Evolutionary conservation across 2,113 vertebrate species (phyloP), one percentile per base, ranked within the genome.

Genomic region (Pholis gunnellus): DNA sequence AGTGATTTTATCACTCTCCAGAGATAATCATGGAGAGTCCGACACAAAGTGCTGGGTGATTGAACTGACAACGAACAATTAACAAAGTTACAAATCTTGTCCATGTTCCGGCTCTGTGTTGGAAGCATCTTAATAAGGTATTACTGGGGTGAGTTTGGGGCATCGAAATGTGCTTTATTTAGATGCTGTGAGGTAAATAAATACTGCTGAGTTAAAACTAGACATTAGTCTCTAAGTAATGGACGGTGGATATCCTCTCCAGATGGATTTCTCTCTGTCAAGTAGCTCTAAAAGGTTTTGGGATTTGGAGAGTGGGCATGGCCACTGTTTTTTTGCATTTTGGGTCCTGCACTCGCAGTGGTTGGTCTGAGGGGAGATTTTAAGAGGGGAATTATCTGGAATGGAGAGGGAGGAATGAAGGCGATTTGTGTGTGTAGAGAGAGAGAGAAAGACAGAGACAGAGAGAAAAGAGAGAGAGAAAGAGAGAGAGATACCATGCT

Each of bases 1-100:
- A 94, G 94, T 93, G 94, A 94, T 94, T 94, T 94, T 92, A 93
- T 92, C 92, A 88, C 94, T 91, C 94, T 93, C 89, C 91, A 92
- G 88, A 93, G 94, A 92, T 90, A 92, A 93, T 91, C 90, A 83
- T 76, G 69, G 83, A 89, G 89, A 87, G 91, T 92, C 88, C 54
- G 75, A 86, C 88, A 91, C 89, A 91, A 91, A 93, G 91, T 91
- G 89, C 75, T 54, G 83, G 90, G 87, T 87, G 87, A 82, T 87
- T 88, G 90, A 88, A 93, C 91, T 42, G 82, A 85, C 86, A 82
- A 72, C 34, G 67, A 83, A 93, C 93, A 93, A 93, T 93, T 93
- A 94, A 82, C 87, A 90, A 93, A 94, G 91, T 92, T 91, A 72
- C 68, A 85, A 86, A 81, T 79, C 91, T 90, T 84, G 72, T 79